Percentiles rank a stretch among this genome's conserved stretches.
These are phyloP conservation scores for Tragelaphus scriptus DNA, from an alignment of 2,113 vertebrate species.

Conservation along the genomic window DNA sequence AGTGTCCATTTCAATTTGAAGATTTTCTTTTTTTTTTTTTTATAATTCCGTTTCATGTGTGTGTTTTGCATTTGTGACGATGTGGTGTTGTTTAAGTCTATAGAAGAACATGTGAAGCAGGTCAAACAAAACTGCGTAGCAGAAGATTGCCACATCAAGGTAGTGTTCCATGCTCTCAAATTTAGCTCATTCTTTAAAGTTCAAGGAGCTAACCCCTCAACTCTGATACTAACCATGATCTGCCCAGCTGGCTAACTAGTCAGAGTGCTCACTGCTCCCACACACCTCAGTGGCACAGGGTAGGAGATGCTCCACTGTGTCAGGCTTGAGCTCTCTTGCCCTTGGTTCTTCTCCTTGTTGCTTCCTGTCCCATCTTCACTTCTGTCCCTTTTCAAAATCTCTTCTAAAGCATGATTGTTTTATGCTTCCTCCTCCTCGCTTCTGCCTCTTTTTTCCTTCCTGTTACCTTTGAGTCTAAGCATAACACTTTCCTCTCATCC, in stretches of 20 bases:
- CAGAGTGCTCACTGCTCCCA: not conserved
- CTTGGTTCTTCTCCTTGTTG: not conserved
- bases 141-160: constrained; percentile 93
- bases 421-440: not conserved
- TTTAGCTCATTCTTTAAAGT: constrained; percentile 70
- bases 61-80: constrained; percentile 88
- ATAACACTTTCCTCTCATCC: not conserved
- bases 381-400: not conserved
- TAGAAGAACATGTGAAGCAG: constrained; percentile 96
- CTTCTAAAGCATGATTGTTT: not conserved
- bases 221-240: constrained; percentile 48
- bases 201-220: constrained; percentile 73
- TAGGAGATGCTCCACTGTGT: not conserved
- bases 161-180: constrained; percentile 83
- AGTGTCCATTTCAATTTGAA: constrained; percentile 79
- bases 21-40: constrained; percentile 74
- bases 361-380: not conserved
- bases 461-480: not conserved
- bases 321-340: not conserved
- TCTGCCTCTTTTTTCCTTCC: not conserved
- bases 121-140: constrained; percentile 93
- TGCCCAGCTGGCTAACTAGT: not conserved
- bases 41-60: constrained; percentile 91
- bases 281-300: too few relatives aligned
- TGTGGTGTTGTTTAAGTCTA: constrained; percentile 92